These are phyloP conservation scores for Sphaeramia orbicularis DNA, from an alignment of 2,797 vertebrate species.

Conservation along the genomic window DNA sequence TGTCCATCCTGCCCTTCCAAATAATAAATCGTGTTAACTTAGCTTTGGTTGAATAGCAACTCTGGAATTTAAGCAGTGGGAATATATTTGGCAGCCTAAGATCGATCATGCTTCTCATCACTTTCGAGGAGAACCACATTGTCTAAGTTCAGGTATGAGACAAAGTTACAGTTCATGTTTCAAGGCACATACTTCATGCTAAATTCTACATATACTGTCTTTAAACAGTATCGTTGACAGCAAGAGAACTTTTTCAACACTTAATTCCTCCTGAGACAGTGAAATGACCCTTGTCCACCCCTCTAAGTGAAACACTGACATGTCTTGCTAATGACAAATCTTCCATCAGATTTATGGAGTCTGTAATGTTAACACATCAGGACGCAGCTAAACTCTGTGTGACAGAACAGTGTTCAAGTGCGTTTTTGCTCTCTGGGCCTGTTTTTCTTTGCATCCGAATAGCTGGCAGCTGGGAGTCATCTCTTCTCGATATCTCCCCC, in stretches of 20 bases:
- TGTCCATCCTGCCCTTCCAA: conserved; percentile 11
- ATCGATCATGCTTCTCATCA: conserved; percentile 33
- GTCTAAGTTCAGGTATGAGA: conserved; percentile 15
- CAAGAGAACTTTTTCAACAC: conserved; percentile 40
- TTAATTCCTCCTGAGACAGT: conserved; percentile 37
- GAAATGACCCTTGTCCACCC: conserved; percentile 42
- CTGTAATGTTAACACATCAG: conserved; percentile 73
- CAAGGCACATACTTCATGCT: conserved; percentile 5
- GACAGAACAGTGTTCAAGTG: conserved; percentile 50
- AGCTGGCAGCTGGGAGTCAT: conserved; percentile 79
- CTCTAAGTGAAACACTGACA: conserved; percentile 53
- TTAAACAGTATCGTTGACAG: conserved; percentile 1
- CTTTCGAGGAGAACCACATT: conserved; percentile 28
- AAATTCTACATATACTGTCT: conserved; percentile 12
- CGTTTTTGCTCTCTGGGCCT: conserved; percentile 21
- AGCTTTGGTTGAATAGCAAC: conserved; percentile 9
- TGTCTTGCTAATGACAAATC: conserved; percentile 69
- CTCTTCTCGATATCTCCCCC: conserved; percentile 57
- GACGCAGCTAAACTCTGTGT: conserved; percentile 41
- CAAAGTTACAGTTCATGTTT: conserved; percentile 28
- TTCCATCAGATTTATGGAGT: conserved; percentile 69
- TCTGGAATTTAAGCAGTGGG: not conserved
- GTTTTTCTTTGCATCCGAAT: conserved; percentile 70
- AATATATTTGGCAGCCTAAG: conserved; percentile 19
- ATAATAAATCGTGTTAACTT: conserved; percentile 21